Evolutionary conservation across 2,888 invertebrate genomes (phyloP).

Genomic region (Apodemia mormo): DNA sequence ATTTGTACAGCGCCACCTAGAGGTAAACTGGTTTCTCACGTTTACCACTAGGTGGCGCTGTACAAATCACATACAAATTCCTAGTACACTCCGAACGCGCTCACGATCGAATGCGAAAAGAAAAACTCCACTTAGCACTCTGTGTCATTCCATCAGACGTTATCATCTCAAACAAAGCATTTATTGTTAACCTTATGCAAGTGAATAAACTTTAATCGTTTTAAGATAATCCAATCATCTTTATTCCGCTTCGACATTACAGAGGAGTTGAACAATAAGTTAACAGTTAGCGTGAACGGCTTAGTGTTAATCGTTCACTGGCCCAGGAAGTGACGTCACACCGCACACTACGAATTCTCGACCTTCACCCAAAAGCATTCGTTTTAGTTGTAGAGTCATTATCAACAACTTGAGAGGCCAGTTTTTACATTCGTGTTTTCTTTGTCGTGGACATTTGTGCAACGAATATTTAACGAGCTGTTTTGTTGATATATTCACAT

Average conservation of each 20-base stretch:
- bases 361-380: slow-evolving; percentile 59
- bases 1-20: too few species aligned
- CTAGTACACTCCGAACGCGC: too few species aligned
- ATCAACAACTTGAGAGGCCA: background rate
- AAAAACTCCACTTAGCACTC: too few species aligned
- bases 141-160: background rate
- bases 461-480: background rate
- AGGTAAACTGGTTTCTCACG: too few species aligned
- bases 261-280: background rate
- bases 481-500: background rate
- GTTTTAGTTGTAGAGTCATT: slow-evolving; percentile 7
- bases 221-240: slow-evolving; percentile 16
- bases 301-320: slow-evolving; percentile 53
- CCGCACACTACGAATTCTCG: slow-evolving; percentile 49
- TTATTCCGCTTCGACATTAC: background rate
- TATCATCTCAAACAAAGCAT: background rate
- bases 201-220: slow-evolving; percentile 14
- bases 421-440: background rate
- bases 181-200: background rate
- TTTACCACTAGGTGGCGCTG: too few species aligned
- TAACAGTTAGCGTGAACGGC: slow-evolving; percentile 5
- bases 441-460: background rate
- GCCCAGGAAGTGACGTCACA: slow-evolving; percentile 70
- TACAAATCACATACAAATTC: too few species aligned
- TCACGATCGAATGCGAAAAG: too few species aligned